These are phyloP conservation scores for Himalopsyche japonica DNA, from an alignment of 2,888 invertebrate genomes.

Conservation along the genomic window DNA sequence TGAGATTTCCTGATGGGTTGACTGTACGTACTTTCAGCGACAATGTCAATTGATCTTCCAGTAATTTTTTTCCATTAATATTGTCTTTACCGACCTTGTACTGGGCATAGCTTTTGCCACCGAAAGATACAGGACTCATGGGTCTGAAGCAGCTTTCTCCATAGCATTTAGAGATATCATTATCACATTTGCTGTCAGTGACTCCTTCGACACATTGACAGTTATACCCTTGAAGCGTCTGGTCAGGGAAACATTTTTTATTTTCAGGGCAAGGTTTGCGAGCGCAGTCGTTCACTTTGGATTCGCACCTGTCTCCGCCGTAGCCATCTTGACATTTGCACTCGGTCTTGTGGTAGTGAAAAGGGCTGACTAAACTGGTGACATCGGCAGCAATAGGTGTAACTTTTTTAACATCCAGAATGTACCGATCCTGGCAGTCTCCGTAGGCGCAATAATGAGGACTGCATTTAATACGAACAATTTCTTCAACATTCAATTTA, in stretches of 20 bases:
- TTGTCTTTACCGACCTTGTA: conserved; percentile 70
- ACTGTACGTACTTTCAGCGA: conserved; percentile 82
- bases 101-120: conserved; percentile 80
- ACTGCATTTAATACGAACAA: conserved; percentile 68
- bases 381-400: conserved; percentile 72
- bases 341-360: conserved; percentile 70
- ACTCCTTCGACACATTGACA: conserved; percentile 81
- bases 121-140: conserved; percentile 76
- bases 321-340: conserved; percentile 86
- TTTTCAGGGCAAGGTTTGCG: conserved; percentile 73
- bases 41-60: conserved; percentile 80
- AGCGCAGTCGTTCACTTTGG: conserved; percentile 76
- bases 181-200: conserved; percentile 69
- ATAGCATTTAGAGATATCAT: conserved; percentile 63
- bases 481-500: conserved; percentile 68
- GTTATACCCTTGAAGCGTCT: conserved; percentile 69
- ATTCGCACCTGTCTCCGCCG: conserved; percentile 79
- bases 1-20: conserved; percentile 80
- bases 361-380: conserved; percentile 77
- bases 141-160: conserved; percentile 74
- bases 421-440: conserved; percentile 71
- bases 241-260: conserved; percentile 75
- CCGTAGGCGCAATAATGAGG: conserved; percentile 72
- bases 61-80: conserved; percentile 63
- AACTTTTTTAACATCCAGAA: conserved; percentile 65